Percentiles rank a stretch among this genome's conserved stretches.
These are phyloP conservation scores for Grammomys surdaster DNA, from an alignment of 2,113 vertebrate species.

Conservation along the genomic window DNA sequence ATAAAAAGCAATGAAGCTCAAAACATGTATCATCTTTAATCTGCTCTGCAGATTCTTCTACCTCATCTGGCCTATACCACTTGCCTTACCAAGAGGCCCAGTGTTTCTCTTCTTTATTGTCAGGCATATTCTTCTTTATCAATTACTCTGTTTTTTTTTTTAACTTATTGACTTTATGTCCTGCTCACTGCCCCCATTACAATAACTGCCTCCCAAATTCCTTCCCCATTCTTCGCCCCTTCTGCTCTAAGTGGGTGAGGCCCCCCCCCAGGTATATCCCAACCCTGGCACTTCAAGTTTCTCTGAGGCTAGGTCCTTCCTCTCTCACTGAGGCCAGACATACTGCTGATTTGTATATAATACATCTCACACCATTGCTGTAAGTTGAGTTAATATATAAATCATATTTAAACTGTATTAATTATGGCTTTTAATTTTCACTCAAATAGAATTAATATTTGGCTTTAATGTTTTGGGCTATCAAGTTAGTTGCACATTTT, in stretches of 20 bases:
- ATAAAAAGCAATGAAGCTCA: neutral
- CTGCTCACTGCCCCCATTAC: too few species aligned
- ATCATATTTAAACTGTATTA: neutral
- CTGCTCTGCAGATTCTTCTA: neutral
- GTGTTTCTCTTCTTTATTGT: neutral
- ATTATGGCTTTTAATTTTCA: constrained; percentile 11
- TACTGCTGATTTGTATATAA: neutral
- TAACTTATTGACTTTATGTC: too few species aligned
- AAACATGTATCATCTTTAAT: neutral
- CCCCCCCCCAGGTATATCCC: too few species aligned
- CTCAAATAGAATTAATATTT: neutral
- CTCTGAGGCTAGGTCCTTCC: too few species aligned
- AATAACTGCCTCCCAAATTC: too few species aligned
- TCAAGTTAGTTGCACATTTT: neutral
- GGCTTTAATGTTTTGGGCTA: neutral
- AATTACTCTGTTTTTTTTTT: too few species aligned
- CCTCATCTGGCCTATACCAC: neutral
- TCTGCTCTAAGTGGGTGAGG: too few species aligned
- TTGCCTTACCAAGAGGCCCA: neutral
- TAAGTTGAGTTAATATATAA: neutral
- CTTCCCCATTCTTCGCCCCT: too few species aligned
- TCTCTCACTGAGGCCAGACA: too few species aligned
- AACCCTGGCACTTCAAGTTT: too few species aligned
- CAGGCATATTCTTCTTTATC: too few species aligned
- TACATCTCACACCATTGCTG: neutral